Conservation (phyloP, 2,888 invertebrate species). For the Stenchaetothrips biformis region DNA sequence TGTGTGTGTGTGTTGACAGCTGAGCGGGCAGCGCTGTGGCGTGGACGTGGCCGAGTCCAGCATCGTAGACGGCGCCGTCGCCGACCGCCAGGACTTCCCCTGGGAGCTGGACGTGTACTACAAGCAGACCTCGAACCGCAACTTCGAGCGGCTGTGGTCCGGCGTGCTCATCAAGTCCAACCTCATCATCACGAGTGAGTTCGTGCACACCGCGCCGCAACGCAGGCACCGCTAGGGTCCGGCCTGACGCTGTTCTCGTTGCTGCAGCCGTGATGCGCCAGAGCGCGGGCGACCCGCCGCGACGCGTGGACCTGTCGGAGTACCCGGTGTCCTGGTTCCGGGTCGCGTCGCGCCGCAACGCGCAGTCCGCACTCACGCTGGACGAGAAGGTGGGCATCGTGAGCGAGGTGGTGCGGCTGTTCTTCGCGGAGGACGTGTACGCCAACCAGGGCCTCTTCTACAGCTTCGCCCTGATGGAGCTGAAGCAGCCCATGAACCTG, state of each 20-base stretch:
- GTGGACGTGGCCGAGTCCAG: too few species aligned
- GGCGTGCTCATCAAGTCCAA: too few species aligned
- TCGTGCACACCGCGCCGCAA: neutral
- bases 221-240: too few species aligned
- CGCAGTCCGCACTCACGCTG: too few species aligned
- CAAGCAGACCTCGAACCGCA: too few species aligned
- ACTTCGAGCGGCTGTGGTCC: too few species aligned
- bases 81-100: too few species aligned
- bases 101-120: too few species aligned
- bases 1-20: too few species aligned
- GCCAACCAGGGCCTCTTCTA: neutral
- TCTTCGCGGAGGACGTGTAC: neutral
- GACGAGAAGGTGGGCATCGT: too few species aligned
- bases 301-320: neutral
- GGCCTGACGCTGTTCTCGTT: neutral
- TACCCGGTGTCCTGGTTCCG: neutral
- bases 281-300: neutral
- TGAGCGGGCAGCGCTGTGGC: too few species aligned
- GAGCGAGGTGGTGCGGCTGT: neutral
- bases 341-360: neutral
- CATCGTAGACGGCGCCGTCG: too few species aligned
- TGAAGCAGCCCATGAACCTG: neutral
- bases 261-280: neutral
- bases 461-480: neutral
- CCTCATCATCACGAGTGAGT: neutral